Conservation (phyloP, 2,888 invertebrate genomes). For the Molanna angustata region DNA sequence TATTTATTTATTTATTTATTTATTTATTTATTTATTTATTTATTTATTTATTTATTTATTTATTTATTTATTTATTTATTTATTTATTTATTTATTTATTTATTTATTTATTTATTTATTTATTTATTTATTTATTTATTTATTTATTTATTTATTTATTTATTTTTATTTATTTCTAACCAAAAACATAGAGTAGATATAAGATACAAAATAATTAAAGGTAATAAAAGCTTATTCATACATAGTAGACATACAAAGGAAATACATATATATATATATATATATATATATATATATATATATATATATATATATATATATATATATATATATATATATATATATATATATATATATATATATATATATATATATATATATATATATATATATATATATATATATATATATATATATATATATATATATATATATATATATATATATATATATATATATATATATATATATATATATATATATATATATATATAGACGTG, state of each 20-base stretch:
- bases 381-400: not conserved
- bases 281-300: not conserved
- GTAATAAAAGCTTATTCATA: no score
- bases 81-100: not conserved
- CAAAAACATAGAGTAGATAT: no score
- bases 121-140: not conserved
- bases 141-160: not conserved
- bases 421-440: not conserved
- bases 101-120: not conserved
- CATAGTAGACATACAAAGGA: not conserved
- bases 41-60: not conserved
- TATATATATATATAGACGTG: no score
- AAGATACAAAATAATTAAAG: no score
- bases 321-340: not conserved
- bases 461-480: not conserved
- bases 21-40: not conserved
- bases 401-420: not conserved
- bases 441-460: not conserved
- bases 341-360: not conserved
- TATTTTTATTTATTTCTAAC: not conserved
- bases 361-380: not conserved
- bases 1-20: not conserved
- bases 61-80: not conserved
- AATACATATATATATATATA: not conserved
- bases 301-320: not conserved